Base-by-base conservation (phyloP, 2,888 invertebrate genomes). In the Plemyria rubiginata region DNA sequence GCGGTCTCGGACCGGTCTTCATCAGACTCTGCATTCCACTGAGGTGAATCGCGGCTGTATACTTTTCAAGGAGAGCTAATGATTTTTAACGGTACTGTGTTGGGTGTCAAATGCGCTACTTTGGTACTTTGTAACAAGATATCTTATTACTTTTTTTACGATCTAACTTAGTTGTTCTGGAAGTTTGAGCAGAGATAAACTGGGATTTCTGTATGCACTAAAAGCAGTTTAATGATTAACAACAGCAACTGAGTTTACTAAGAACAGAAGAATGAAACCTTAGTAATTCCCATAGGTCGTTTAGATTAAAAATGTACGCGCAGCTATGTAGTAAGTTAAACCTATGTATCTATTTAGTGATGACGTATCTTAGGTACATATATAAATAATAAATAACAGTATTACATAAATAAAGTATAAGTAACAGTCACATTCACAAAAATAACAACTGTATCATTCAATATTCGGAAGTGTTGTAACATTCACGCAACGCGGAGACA, bases 1-100 rank as follows among this genome's bases (percentile, higher is more conserved):
- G 84, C 81, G 83, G 80, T 82, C 78, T 78, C 68, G 77, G 80
- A 84, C 85, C 83, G 84, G 78, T 71, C 74, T 70, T 71, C 61
- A 59, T 61, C 62, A 60, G 60, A 55, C 66, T 67, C 70, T 68
- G 70, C 72, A 75, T 76, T 72, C 75, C 72, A 55, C 60, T 60
- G 68, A 60, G 65, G 70, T 74, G 75, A 70, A 74, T 73, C 73
- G 71, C 60, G 50, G 56, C 60, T 54, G 38, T 68, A 54, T 60
- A 67, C 51, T 55, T 58, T 65, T 70, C 68, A 70, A 70, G 65
- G 65, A 68, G 66, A 59, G 60, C 70, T 67, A 67, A 70, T 70
- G 59, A 64, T 65, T 68, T 62, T 70, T 71, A 71, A 70, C 71
- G 70, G 70, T 66, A 61, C 46, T 12, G 12, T 4, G 38, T 57